These are phyloP conservation scores for Cinclus cinclus DNA, from an alignment of 2,113 vertebrate species.

Conservation along the genomic window DNA sequence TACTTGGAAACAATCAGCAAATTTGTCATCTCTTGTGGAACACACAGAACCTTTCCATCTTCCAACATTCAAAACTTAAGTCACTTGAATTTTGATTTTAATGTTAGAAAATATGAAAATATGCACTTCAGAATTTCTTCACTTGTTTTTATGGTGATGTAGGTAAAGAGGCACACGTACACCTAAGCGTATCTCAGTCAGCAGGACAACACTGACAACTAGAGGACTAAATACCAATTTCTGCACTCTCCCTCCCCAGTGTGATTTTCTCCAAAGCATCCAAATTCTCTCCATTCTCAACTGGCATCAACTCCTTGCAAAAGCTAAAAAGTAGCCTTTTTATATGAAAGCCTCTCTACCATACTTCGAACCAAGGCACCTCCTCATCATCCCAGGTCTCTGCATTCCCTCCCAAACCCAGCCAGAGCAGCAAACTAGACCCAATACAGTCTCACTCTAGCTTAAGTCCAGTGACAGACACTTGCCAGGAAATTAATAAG, in stretches of 20 bases:
- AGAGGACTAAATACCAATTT: neutral
- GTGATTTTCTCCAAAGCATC: neutral
- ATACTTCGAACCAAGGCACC: neutral
- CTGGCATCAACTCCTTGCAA: neutral
- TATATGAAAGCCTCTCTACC: neutral
- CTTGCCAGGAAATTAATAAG: neutral
- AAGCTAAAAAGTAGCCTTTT: neutral
- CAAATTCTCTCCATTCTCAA: neutral
- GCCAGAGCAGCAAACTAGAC: neutral
- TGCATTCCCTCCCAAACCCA: neutral
- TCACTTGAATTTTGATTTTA: neutral
- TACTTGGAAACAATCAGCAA: neutral
- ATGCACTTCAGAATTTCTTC: neutral
- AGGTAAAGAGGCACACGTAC: neutral
- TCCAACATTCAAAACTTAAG: neutral
- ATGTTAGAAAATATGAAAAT: rapidly evolving
- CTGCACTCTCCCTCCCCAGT: neutral
- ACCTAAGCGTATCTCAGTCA: neutral
- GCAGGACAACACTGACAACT: neutral
- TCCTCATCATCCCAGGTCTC: neutral
- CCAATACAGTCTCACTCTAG: neutral
- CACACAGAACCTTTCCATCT: neutral
- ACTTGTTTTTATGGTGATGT: neutral
- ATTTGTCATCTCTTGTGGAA: neutral
- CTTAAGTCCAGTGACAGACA: neutral